Evolutionary conservation across 2,888 invertebrate genomes (phyloP), one percentile per base, ranked within the genome.

Genomic region (Meloe dianella): DNA sequence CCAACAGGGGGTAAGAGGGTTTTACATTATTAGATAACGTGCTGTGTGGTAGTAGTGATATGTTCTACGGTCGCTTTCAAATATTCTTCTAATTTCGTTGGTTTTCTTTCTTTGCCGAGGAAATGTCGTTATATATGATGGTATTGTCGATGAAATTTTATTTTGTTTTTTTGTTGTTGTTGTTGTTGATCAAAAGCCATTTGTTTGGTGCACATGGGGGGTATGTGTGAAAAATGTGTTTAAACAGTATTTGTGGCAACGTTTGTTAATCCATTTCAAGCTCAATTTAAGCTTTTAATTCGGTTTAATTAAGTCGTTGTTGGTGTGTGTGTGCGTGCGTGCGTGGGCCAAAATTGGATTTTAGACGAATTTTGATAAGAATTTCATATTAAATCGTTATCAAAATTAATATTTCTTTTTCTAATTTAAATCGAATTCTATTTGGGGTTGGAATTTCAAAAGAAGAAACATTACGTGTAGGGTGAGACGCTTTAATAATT

Each of bases 201-300:
- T 12, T 35, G 35, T 35, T 35, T 35, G 7, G 9, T 35, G 35
- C 12, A 12, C 12, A 35, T 1, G 10, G 41, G 8, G 20, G 17
- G 47, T 47, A n/a, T 51, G 12, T 51, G 51, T 24, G 51, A 51
- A 51, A 51, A 51, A 51, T 51, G 24, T 24, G 51, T 51, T 51
- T 24, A 51, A 51, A 24, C 51, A 51, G 24, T 3, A 24, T 51
- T 51, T 51, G 51, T 51, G 5, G 8, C n/a, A 51, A 51, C 68
- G 71, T 68, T 68, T 68, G 69, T 68, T 72, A 71, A 71, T 71
- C 68, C 69, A 68, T 69, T 71, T 72, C 68, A 65, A 66, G 71
- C 71, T 67, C 69, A 69, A 72, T 72, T 72, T 71, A 60, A 71
- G 68, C 66, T 56, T 61, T 66, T 65, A 68, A 64, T 60, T 59